Evolutionary conservation across 2,888 invertebrate species (phyloP).

Genomic region (Dynastes maya): DNA sequence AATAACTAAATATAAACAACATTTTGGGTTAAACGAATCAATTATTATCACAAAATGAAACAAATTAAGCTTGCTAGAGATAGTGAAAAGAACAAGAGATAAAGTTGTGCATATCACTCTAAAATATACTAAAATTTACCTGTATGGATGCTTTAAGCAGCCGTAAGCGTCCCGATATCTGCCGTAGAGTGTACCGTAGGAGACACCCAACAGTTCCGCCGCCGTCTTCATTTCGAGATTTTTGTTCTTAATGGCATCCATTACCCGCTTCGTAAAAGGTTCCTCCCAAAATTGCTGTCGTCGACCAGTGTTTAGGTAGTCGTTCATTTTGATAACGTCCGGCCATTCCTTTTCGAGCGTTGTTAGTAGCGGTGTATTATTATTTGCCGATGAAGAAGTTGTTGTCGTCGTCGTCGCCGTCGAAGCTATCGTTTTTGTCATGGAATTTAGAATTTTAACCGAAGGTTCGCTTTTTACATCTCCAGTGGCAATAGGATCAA

Average conservation of each 20-base stretch:
- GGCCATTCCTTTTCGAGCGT: slow-evolving; percentile 70
- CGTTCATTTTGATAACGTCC: slow-evolving; percentile 89
- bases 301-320: slow-evolving; percentile 88
- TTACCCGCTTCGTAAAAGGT: slow-evolving; percentile 88
- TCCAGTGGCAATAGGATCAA: slow-evolving; percentile 60
- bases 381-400: slow-evolving; percentile 51
- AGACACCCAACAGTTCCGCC: slow-evolving; percentile 90
- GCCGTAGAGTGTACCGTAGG: slow-evolving; percentile 92
- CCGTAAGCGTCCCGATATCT: slow-evolving; percentile 92
- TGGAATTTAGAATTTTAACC: slow-evolving; percentile 47
- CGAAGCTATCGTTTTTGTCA: slow-evolving; percentile 45
- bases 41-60: too few relatives aligned
- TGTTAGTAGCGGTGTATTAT: slow-evolving; percentile 65
- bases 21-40: too few relatives aligned
- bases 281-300: slow-evolving; percentile 96
- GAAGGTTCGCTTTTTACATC: slow-evolving; percentile 51
- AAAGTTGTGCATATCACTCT: too few relatives aligned
- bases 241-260: slow-evolving; percentile 92
- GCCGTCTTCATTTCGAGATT: slow-evolving; percentile 95
- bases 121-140: slow-evolving; percentile 71
- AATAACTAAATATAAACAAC: too few relatives aligned
- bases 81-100: too few relatives aligned
- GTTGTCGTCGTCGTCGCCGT: slow-evolving; percentile 22
- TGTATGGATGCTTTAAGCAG: slow-evolving; percentile 89
- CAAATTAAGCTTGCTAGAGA: too few relatives aligned